Conservation (phyloP, 2,888 invertebrate genomes). For the Drosophila seclusa region DNA sequence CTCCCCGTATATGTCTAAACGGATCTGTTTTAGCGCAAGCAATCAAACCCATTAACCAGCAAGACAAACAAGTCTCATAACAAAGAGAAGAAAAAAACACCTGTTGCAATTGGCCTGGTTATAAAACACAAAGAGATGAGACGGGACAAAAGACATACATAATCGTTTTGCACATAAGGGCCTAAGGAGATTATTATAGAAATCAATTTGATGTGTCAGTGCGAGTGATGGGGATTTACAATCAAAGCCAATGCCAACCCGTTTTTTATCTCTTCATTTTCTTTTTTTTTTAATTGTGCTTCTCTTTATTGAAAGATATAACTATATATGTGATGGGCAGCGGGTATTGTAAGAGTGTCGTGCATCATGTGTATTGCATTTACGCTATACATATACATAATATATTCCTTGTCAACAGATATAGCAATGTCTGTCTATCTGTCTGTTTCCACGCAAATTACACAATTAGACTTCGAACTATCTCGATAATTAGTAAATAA, state of each 20-base stretch:
- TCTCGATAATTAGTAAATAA: not conserved
- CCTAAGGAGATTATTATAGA: not conserved
- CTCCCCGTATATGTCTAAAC: not conserved
- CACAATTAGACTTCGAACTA: not conserved
- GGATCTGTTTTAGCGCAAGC: constrained; percentile 27
- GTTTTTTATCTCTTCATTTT: too few relatives aligned
- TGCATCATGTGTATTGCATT: not conserved
- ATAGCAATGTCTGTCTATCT: not conserved
- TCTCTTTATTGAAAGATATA: not conserved
- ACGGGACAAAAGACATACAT: constrained; percentile 4
- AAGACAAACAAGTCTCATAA: constrained; percentile 28
- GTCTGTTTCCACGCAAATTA: not conserved
- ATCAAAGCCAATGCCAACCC: constrained; percentile 1
- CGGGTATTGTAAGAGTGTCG: not conserved
- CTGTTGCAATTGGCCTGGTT: constrained; percentile 55
- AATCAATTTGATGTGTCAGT: not conserved
- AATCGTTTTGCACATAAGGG: not conserved
- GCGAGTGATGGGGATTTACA: not conserved
- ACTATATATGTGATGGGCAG: not conserved
- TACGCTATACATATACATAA: not conserved
- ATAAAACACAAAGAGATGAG: constrained; percentile 10
- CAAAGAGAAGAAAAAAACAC: constrained; percentile 22
- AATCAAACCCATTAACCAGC: constrained; percentile 51
- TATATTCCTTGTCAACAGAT: not conserved
- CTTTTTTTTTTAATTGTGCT: not conserved